phyloP scores from a whole-genome alignment of 2,113 vertebrate species.

The Climacteris rufus region DNA sequence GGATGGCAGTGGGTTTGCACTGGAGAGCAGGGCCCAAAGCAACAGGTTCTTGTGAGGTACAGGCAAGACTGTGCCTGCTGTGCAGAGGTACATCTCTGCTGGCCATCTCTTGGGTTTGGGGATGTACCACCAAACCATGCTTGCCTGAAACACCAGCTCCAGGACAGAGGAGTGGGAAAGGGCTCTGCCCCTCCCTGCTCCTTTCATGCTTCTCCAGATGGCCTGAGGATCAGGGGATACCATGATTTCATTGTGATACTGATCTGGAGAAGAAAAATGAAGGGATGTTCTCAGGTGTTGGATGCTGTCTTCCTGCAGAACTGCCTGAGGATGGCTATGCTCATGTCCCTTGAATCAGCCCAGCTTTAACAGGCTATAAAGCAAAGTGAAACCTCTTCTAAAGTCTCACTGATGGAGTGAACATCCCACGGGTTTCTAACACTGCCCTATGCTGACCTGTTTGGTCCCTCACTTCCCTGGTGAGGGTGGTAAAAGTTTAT shows the following conservation, averaged over 20 bases:
- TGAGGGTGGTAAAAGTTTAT: neutral
- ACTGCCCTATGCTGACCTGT: neutral
- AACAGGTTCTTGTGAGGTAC: fast-evolving
- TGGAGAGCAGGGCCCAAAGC: neutral
- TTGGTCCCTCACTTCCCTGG: neutral
- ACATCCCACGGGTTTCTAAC: neutral
- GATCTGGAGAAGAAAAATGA: neutral
- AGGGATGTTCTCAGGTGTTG: neutral
- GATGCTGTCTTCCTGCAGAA: neutral
- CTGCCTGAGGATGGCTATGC: neutral
- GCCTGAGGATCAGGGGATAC: neutral
- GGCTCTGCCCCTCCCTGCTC: neutral
- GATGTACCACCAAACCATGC: neutral
- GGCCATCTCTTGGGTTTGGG: neutral
- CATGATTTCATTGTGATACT: neutral
- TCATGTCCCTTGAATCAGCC: neutral
- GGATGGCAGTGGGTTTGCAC: neutral
- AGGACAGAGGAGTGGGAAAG: neutral
- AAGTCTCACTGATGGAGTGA: neutral
- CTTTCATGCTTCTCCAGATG: fast-evolving
- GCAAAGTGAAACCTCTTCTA: neutral
- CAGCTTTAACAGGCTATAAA: neutral
- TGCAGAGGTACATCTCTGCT: neutral
- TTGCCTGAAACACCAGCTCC: neutral
- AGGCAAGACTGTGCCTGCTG: neutral